These are phyloP conservation scores for Chymomyza amoena DNA, from an alignment of 2,888 invertebrate species.

Conservation along the genomic window DNA sequence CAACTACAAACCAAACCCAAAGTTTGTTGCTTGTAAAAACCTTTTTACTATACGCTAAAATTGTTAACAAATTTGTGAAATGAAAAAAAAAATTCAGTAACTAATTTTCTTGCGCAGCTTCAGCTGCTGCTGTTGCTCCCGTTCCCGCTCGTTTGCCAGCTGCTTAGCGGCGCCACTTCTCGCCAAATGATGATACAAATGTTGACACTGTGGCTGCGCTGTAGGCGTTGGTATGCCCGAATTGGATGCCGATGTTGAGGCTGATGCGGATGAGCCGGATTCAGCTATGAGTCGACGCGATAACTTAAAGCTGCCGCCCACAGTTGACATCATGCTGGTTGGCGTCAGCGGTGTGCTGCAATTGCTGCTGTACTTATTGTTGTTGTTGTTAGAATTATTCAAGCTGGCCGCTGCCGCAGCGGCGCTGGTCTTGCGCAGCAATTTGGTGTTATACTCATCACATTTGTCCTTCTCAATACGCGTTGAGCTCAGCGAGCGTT, in stretches of 20 bases:
- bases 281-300: conserved; percentile 59
- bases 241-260: conserved; percentile 69
- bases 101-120: conserved; percentile 78
- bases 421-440: conserved; percentile 73
- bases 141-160: conserved; percentile 33
- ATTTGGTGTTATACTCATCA: conserved; percentile 78
- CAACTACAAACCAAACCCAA: neutral
- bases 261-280: conserved; percentile 50
- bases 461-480: conserved; percentile 78
- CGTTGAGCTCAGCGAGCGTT: conserved; percentile 78
- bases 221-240: conserved; percentile 74
- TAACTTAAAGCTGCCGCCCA: conserved; percentile 52
- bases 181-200: conserved; percentile 6
- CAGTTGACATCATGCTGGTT: conserved; percentile 18
- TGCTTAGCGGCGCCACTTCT: neutral
- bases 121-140: conserved; percentile 66
- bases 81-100: conserved; percentile 32
- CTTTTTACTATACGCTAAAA: neutral
- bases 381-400: conserved; percentile 36
- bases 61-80: neutral
- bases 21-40: too few relatives aligned
- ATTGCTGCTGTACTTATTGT: conserved; percentile 30
- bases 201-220: conserved; percentile 44
- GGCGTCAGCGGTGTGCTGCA: conserved; percentile 34
- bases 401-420: conserved; percentile 6